A percentile compares a stretch with the other conserved stretches of the same genome.
Conservation (phyloP, 1,140 invertebrate species). For the Diuraphis noxia region DNA sequence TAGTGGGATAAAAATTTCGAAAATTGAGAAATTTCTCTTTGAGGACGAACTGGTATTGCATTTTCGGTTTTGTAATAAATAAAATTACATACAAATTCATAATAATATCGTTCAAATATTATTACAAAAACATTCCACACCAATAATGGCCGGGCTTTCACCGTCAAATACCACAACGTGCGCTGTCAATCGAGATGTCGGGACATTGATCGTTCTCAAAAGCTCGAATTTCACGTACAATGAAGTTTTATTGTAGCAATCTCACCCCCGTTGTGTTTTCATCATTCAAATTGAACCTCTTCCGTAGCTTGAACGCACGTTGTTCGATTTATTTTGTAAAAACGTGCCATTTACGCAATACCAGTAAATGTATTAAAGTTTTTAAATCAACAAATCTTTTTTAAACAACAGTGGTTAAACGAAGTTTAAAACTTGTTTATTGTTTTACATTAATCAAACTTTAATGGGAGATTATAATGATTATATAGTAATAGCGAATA, state of each 20-base stretch:
- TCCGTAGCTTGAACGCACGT: background rate
- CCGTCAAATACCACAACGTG: too few relatives aligned
- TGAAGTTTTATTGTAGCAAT: background rate
- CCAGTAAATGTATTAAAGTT: background rate
- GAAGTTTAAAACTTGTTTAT: background rate
- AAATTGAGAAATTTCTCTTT: background rate
- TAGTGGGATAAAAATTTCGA: background rate
- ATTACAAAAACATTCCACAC: background rate
- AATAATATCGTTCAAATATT: background rate
- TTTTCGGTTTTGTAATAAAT: background rate
- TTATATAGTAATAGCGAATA: too few relatives aligned
- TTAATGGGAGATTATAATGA: background rate
- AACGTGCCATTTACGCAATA: background rate
- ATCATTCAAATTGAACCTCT: background rate
- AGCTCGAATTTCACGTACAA: background rate
- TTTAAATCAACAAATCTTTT: background rate
- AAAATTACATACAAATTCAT: background rate
- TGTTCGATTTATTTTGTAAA: conserved; percentile 1
- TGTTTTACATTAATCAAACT: background rate
- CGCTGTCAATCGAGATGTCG: background rate
- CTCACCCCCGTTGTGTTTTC: background rate
- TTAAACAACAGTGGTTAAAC: background rate
- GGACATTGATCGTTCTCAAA: background rate
- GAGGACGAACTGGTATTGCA: background rate
- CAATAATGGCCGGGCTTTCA: background rate